Conservation (phyloP, 2,888 invertebrate species). For the Cotesia congregata region DNA sequence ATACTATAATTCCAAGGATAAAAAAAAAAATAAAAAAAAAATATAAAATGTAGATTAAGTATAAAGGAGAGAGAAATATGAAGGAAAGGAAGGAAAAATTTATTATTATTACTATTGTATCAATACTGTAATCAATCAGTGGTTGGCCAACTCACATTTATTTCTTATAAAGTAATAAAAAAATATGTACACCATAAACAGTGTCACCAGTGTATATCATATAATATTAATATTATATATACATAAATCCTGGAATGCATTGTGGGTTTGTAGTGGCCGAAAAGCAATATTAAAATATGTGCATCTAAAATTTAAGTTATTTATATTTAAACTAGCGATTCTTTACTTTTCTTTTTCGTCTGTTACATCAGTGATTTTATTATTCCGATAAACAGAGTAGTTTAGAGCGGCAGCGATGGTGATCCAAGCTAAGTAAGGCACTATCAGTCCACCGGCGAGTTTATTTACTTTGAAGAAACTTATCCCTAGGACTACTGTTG, state of each 20-base stretch:
- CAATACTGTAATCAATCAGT: constrained; percentile 62
- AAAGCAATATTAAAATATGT: background rate
- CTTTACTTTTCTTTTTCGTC: constrained; percentile 55
- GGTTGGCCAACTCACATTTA: constrained; percentile 63
- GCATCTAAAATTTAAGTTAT: background rate
- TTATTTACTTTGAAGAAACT: constrained; percentile 77
- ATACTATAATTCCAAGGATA: constrained; percentile 32
- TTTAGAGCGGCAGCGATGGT: constrained; percentile 79
- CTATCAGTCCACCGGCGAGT: constrained; percentile 77
- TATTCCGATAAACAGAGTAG: constrained; percentile 77
- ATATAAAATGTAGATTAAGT: constrained; percentile 32
- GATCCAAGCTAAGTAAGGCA: constrained; percentile 85
- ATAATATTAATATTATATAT: constrained; percentile 10
- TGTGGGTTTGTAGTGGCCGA: background rate
- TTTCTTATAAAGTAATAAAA: constrained; percentile 61
- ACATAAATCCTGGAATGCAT: background rate
- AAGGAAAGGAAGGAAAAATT: constrained; percentile 31
- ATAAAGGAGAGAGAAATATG: constrained; percentile 41
- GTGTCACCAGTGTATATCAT: background rate
- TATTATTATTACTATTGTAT: constrained; percentile 51
- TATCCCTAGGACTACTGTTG: constrained; percentile 74
- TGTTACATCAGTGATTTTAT: constrained; percentile 64
- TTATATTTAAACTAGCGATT: background rate
- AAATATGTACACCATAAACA: constrained; percentile 58
- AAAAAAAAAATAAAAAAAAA: constrained; percentile 49